Percentiles rank a stretch among this genome's conserved stretches.
Conservation (phyloP, 2,113 vertebrate species). For the Epinephelus fuscoguttatus region DNA sequence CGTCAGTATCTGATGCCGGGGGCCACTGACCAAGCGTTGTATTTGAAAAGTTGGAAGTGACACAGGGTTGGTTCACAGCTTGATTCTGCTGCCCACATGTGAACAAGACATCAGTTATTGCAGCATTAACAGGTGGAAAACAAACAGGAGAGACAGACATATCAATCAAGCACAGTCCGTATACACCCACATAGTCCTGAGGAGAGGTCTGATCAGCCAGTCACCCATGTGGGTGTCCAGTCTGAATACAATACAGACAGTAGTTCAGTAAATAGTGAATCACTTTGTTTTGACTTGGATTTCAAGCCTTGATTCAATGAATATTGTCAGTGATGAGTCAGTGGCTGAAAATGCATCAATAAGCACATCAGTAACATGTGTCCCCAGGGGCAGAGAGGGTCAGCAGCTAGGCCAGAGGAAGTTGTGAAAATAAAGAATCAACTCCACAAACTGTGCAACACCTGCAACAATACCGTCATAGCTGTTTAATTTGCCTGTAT, state of each 20-base stretch:
- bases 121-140: background rate
- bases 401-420: background rate
- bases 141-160: background rate
- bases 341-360: background rate
- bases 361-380: background rate
- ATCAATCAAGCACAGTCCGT: background rate
- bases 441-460: background rate
- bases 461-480: background rate
- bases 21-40: too few relatives aligned
- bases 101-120: background rate
- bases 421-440: background rate
- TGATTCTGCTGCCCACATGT: background rate
- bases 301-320: background rate
- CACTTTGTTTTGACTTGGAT: slow-evolving; percentile 21
- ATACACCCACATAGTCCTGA: background rate
- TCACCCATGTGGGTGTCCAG: slow-evolving; percentile 17
- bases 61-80: background rate
- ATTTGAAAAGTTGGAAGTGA: too few relatives aligned
- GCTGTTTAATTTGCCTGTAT: background rate
- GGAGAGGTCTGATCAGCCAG: slow-evolving; percentile 14
- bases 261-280: background rate
- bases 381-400: background rate
- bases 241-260: slow-evolving; percentile 14
- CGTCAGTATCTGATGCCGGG: too few relatives aligned
- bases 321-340: slow-evolving; percentile 32